Conservation (phyloP, 2,113 vertebrate genomes). For the Nesogale talazaci region DNA sequence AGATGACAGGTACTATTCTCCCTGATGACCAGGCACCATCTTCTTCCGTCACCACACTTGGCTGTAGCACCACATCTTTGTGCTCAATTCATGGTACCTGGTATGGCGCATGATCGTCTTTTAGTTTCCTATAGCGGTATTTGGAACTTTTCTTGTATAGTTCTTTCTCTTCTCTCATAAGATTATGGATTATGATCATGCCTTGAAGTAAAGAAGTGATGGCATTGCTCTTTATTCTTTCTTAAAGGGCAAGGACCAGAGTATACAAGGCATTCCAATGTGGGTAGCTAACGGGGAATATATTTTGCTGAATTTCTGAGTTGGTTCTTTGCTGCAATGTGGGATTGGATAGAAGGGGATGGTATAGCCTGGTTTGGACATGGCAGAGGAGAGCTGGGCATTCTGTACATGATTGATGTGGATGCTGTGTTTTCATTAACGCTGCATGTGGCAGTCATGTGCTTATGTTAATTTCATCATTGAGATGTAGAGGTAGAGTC, state of each 20-base stretch:
- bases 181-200: neutral
- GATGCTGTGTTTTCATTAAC: neutral
- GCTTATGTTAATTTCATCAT: no score
- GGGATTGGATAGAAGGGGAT: neutral
- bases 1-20: no score
- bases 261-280: neutral
- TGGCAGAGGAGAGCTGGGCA: neutral
- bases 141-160: no score
- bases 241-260: neutral
- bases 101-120: no score
- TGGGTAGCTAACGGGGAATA: neutral
- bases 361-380: neutral
- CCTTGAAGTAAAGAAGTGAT: neutral
- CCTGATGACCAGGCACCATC: no score
- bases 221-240: neutral
- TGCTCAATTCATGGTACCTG: no score
- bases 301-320: neutral
- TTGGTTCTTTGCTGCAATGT: neutral
- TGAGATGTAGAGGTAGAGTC: no score
- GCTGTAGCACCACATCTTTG: no score
- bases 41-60: no score
- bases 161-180: no score
- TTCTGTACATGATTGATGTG: neutral
- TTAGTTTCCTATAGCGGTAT: no score
- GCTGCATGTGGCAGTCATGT: no score